Evolutionary conservation across 2,113 vertebrate genomes (phyloP), one percentile per base, ranked within the genome.

Genomic region (Vanacampus margaritifer): DNA sequence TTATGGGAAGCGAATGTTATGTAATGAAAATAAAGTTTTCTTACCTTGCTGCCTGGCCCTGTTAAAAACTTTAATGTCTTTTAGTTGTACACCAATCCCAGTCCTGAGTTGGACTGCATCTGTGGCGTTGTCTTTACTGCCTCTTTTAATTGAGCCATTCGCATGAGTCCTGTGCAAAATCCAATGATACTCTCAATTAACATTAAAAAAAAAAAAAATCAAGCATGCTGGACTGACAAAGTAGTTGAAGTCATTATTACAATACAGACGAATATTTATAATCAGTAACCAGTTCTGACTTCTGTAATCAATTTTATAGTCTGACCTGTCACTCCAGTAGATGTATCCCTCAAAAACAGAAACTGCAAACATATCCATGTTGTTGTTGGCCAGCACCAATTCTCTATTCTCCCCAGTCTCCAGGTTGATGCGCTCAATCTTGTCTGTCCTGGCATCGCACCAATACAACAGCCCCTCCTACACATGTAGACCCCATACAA

Each of bases 281-380:
- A 13, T 23, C 23, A 53, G 10, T 23, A 53, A 39, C 9, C 8
- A n/a, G n/a, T n/a, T n/a, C n/a, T 6, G 19, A 19, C 9, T 51
- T 10, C 2, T 9, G 21, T 2, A 13, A 14, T 28, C 23, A 12
- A 37, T 10, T 37, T 19, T 21, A 37, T 16, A 35, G 45, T 57
- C 87, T 78, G 28, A 98, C 97, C 96, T 93, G 71, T 98, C 97
- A 0, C 96, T 98, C 97, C 97, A 99, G 89, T 99, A 99, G 70
- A 99, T 95, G 90, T 96, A 98, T 62, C 87, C 94, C 86, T 98
- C 95, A 1, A 98, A 99, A 80, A 99, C 96, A 0, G 96, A 98
- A 69, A 99, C 96, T 0, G 96, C 97, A 87, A 99, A 99, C 97
- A 99, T 99, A 89, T 99, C 97, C 95, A 98, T 99, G 92, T 99